Conservation (phyloP, 2,888 invertebrate genomes). For the Drosophila neotestacea region DNA sequence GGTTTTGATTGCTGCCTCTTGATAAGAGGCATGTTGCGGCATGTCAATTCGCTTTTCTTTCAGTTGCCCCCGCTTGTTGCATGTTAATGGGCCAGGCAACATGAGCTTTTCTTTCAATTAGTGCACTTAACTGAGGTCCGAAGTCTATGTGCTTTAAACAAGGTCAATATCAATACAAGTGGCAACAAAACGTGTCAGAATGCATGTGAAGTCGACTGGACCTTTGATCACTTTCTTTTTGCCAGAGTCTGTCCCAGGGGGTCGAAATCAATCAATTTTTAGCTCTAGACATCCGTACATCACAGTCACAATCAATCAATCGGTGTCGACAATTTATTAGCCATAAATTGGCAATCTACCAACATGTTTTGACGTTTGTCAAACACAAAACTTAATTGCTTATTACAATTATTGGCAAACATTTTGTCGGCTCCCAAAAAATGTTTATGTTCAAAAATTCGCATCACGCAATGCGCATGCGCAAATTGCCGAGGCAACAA, state of each 20-base stretch:
- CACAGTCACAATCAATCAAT: slow-evolving; percentile 34
- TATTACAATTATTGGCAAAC: slow-evolving; percentile 49
- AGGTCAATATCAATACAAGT: slow-evolving; percentile 84
- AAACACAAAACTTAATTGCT: slow-evolving; percentile 70
- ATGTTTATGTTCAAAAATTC: slow-evolving; percentile 45
- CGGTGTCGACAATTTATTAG: slow-evolving; percentile 56
- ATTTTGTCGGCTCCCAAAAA: slow-evolving; percentile 24
- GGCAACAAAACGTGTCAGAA: slow-evolving; percentile 74
- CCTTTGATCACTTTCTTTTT: slow-evolving; percentile 66
- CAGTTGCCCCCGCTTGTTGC: slow-evolving; percentile 40
- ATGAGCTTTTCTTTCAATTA: slow-evolving; percentile 66
- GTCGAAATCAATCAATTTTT: slow-evolving; percentile 37
- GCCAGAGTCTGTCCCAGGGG: background rate
- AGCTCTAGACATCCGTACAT: background rate
- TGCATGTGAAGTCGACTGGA: slow-evolving; percentile 54
- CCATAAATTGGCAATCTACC: slow-evolving; percentile 55
- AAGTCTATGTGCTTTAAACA: slow-evolving; percentile 76
- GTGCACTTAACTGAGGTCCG: slow-evolving; percentile 27
- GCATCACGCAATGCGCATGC: slow-evolving; percentile 48
- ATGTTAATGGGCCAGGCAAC: slow-evolving; percentile 53
- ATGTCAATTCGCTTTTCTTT: slow-evolving; percentile 70
- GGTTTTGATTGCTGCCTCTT: slow-evolving; percentile 38
- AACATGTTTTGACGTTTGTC: slow-evolving; percentile 64
- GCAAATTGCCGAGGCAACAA: slow-evolving; percentile 46
- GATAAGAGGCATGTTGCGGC: slow-evolving; percentile 67